Evolutionary conservation across 2,888 invertebrate genomes (phyloP).

Genomic region (Phaonia tiefii): DNA sequence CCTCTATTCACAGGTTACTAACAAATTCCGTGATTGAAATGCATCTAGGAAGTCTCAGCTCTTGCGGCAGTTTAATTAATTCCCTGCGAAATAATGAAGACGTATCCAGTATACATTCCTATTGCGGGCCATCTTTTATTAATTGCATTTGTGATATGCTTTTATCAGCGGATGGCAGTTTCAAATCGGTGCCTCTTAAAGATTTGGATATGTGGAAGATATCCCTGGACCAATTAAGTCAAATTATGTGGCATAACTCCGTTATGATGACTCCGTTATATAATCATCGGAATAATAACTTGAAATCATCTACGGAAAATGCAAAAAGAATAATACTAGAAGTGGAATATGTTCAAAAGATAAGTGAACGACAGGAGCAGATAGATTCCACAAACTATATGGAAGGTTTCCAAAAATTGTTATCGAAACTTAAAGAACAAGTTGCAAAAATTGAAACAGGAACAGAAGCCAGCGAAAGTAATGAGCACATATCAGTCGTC

Average conservation of each 20-base stretch:
- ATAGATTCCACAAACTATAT: constrained; percentile 71
- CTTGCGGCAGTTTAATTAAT: constrained; percentile 69
- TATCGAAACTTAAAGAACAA: constrained; percentile 62
- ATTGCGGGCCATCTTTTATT: constrained; percentile 74
- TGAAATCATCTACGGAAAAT: constrained; percentile 64
- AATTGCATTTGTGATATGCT: constrained; percentile 71
- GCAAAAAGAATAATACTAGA: constrained; percentile 74
- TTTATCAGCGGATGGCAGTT: constrained; percentile 73
- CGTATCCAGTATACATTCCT: constrained; percentile 71
- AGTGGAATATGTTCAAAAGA: constrained; percentile 71
- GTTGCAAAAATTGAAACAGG: constrained; percentile 8
- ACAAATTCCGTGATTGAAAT: constrained; percentile 66
- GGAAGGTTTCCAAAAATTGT: constrained; percentile 70
- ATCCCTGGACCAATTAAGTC: constrained; percentile 76
- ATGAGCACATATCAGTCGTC: constrained; percentile 52
- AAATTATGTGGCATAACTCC: constrained; percentile 83
- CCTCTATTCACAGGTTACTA: constrained; percentile 72
- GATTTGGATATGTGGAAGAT: constrained; percentile 75
- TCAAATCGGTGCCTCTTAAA: constrained; percentile 75
- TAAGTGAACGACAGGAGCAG: constrained; percentile 67
- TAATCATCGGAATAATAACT: constrained; percentile 66
- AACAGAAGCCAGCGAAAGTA: background rate
- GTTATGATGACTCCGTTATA: constrained; percentile 68
- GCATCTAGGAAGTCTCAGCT: constrained; percentile 73
- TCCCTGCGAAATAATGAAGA: constrained; percentile 66